Evolutionary conservation across 2,888 invertebrate species (phyloP).

Genomic region (Pelosia muscerda): DNA sequence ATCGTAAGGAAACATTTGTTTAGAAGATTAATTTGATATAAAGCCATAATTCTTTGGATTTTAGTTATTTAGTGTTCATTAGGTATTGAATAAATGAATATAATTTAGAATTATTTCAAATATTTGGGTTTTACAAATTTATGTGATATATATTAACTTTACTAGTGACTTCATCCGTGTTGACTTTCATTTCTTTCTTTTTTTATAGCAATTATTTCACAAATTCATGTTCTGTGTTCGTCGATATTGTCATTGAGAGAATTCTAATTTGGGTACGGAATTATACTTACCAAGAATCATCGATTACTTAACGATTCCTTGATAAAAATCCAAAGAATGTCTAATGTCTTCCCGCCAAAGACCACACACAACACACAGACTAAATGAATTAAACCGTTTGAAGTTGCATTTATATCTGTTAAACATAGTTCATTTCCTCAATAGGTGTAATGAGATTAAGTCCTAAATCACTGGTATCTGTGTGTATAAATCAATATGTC

Average conservation of each 20-base stretch:
- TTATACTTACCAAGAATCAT: too few relatives aligned
- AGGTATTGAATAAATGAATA: constrained; percentile 24
- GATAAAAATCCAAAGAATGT: too few relatives aligned
- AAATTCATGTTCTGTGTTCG: neutral
- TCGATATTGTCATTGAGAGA: too few relatives aligned
- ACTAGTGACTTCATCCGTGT: neutral
- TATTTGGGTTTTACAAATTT: constrained; percentile 2
- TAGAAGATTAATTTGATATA: constrained; percentile 29
- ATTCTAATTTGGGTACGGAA: too few relatives aligned
- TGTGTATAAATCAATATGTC: constrained; percentile 42
- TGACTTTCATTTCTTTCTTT: neutral
- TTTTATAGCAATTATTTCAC: neutral
- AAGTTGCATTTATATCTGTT: neutral
- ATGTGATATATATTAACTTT: neutral
- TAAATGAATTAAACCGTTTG: constrained; percentile 5
- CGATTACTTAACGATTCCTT: too few relatives aligned
- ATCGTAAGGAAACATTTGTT: constrained; percentile 25
- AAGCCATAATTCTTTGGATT: constrained; percentile 13
- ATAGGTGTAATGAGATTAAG: constrained; percentile 42
- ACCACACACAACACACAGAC: constrained; percentile 12
- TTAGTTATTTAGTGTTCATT: constrained; percentile 28
- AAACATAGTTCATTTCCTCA: constrained; percentile 13
- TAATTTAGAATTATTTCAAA: constrained; percentile 1
- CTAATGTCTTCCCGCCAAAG: neutral
- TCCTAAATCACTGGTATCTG: constrained; percentile 44